These are phyloP conservation scores for Hirtodrosophila trivittata DNA, from an alignment of 2,888 invertebrate genomes.

Conservation along the genomic window DNA sequence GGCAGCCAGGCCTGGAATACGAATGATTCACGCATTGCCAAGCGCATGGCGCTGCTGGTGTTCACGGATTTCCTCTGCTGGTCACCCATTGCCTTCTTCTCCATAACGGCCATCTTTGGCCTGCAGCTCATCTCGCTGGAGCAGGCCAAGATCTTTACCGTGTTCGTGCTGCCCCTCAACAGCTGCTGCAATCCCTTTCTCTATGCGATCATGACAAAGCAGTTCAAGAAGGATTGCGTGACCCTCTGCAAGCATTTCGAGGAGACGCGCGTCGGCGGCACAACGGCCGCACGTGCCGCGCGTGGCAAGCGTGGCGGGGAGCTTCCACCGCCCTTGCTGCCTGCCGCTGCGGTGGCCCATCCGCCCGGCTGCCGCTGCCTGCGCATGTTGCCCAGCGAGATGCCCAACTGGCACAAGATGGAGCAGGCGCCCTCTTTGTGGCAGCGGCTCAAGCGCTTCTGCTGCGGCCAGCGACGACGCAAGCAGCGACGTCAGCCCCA, in stretches of 20 bases:
- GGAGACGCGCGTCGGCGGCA: constrained; percentile 90
- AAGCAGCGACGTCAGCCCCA: constrained; percentile 67
- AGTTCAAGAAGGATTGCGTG: constrained; percentile 98
- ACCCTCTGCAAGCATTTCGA: constrained; percentile 98
- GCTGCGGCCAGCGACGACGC: constrained; percentile 61
- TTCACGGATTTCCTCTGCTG: constrained; percentile 99
- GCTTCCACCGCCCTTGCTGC: constrained; percentile 86
- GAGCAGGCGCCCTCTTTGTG: constrained; percentile 72
- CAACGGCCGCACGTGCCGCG: constrained; percentile 38
- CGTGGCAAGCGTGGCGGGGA: constrained; percentile 86
- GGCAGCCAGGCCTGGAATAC: constrained; percentile 99
- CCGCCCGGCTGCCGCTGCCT: constrained; percentile 85
- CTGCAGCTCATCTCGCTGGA: constrained; percentile 95
- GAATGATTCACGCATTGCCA: constrained; percentile 97
- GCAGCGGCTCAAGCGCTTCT: constrained; percentile 81
- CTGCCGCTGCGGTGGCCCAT: constrained; percentile 70
- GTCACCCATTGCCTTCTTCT: constrained; percentile 98
- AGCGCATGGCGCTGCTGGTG: constrained; percentile 97
- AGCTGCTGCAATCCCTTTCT: constrained; percentile 99
- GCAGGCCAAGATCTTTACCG: constrained; percentile 97
- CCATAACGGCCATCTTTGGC: constrained; percentile 96
- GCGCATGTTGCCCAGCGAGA: constrained; percentile 83
- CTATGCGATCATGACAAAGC: constrained; percentile 98
- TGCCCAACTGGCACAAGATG: constrained; percentile 82
- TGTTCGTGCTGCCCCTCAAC: constrained; percentile 97